Evolutionary conservation across 2,888 invertebrate species (phyloP).

Genomic region (Eudemis profundana): DNA sequence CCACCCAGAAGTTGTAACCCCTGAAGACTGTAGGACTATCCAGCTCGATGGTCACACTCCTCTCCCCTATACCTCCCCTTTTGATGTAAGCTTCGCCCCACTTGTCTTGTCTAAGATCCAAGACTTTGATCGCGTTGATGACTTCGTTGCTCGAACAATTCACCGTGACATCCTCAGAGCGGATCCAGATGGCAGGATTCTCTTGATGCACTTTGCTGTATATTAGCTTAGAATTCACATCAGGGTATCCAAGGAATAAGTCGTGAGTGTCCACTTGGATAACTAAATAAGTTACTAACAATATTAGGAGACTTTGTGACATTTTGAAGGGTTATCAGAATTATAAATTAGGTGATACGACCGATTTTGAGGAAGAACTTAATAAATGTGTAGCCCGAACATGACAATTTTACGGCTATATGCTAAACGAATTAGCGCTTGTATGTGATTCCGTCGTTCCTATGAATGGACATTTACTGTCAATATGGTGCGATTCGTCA

Average conservation of each 20-base stretch:
- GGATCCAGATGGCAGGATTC: constrained; percentile 70
- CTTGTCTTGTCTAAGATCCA: constrained; percentile 68
- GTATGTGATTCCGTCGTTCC: constrained; percentile 37
- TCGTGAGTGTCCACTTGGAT: constrained; percentile 31
- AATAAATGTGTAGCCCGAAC: constrained; percentile 22
- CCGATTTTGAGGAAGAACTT: constrained; percentile 14
- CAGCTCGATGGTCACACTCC: constrained; percentile 66
- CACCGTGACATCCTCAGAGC: constrained; percentile 65
- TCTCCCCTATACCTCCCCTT: constrained; percentile 69
- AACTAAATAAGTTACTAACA: not conserved
- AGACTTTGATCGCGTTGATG: constrained; percentile 69
- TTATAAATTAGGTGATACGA: constrained; percentile 4
- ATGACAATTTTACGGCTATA: constrained; percentile 2
- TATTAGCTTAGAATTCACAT: constrained; percentile 65
- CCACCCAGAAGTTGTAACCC: constrained; percentile 73
- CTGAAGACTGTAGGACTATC: constrained; percentile 68
- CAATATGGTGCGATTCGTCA: constrained; percentile 26
- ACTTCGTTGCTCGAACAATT: constrained; percentile 66
- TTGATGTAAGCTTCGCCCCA: constrained; percentile 68
- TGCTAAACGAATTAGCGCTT: constrained; percentile 29
- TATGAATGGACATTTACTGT: constrained; percentile 45
- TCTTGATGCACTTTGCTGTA: constrained; percentile 73
- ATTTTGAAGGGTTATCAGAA: constrained; percentile 15
- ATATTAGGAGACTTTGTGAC: not conserved
- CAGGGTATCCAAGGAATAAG: constrained; percentile 62